Evolutionary conservation across 2,888 invertebrate genomes (phyloP).

Genomic region (Xylocampa areola): DNA sequence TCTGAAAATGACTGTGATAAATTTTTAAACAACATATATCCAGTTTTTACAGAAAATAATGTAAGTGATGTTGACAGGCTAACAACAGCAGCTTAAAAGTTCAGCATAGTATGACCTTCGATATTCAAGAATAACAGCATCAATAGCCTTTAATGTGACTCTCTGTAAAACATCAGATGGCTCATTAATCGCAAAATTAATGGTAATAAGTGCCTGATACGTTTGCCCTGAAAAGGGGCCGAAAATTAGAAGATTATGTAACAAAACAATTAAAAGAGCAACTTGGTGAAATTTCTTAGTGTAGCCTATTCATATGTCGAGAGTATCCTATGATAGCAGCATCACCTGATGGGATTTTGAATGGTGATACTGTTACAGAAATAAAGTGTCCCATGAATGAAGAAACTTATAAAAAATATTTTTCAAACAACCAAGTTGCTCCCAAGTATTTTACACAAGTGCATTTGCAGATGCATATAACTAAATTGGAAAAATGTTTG

Average conservation of each 20-base stretch:
- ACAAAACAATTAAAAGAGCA: background rate
- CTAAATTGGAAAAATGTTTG: background rate
- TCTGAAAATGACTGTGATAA: no score
- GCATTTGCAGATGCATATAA: background rate
- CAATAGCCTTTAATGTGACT: background rate
- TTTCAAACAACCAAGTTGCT: background rate
- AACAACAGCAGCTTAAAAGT: background rate
- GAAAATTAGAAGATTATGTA: background rate
- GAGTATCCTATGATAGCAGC: background rate
- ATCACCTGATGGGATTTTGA: slow-evolving; percentile 6
- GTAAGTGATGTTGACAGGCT: no score
- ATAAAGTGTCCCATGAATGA: background rate
- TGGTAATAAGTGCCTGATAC: slow-evolving; percentile 2
- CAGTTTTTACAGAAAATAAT: no score
- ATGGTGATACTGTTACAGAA: background rate
- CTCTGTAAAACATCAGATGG: slow-evolving; percentile 5
- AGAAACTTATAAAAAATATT: background rate
- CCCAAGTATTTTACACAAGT: background rate
- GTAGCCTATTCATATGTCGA: background rate
- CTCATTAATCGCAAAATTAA: background rate
- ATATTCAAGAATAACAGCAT: slow-evolving; percentile 6
- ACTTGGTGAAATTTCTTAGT: background rate
- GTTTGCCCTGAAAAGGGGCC: background rate
- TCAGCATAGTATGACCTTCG: background rate
- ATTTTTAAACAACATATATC: no score